Percentiles rank a stretch among this genome's conserved stretches.
Evolutionary conservation across 2,113 vertebrate genomes (phyloP).

Genomic region (Laterallus jamaicensis): DNA sequence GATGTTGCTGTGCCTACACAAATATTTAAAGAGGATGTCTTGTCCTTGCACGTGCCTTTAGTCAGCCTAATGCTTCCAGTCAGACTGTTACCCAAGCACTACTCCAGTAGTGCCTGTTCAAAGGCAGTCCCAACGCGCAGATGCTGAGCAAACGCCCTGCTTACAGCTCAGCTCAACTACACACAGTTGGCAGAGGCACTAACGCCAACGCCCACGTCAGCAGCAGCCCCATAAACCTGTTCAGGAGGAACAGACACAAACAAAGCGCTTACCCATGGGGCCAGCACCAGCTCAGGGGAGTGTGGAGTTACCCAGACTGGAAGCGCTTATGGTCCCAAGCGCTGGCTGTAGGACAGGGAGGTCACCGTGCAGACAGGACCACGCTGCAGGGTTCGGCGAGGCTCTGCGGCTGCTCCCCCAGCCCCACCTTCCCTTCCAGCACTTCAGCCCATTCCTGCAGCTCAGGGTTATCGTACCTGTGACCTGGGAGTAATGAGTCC

Average conservation of each 20-base stretch:
- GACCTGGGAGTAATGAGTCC: rapidly evolving
- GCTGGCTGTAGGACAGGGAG: neutral
- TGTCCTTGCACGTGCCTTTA: conserved; percentile 17
- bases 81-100: neutral
- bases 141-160: neutral
- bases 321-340: neutral
- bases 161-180: neutral
- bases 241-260: neutral
- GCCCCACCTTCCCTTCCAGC: neutral
- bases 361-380: neutral
- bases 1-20: conserved; percentile 31
- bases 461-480: neutral
- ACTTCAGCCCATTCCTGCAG: neutral
- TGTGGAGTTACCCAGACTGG: neutral
- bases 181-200: neutral
- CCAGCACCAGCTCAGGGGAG: neutral
- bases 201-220: neutral
- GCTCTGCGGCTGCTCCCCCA: neutral
- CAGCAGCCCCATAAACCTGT: neutral
- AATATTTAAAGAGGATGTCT: conserved; percentile 62
- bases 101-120: neutral
- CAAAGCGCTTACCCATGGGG: neutral
- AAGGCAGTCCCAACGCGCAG: neutral
- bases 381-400: neutral
- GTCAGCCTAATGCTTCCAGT: neutral